Evolutionary conservation across 2,888 invertebrate genomes (phyloP), one percentile per base, ranked within the genome.

Genomic region (Chesias legatella): DNA sequence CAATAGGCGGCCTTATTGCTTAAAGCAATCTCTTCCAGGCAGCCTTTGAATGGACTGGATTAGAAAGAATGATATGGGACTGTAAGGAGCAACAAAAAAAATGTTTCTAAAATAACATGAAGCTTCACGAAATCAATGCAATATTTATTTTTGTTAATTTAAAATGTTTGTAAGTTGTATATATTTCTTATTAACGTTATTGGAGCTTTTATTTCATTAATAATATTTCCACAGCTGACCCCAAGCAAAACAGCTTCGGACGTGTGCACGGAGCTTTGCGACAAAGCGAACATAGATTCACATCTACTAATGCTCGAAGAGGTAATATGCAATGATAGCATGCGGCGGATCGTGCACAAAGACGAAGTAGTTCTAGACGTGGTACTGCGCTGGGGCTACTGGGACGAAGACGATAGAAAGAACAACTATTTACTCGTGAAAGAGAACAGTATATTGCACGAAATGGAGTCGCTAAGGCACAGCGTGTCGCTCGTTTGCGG

Each of bases 371-470:
- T 92, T 0, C 71, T 93, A 1, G 91, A 93, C 56, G 90, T 92
- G 0, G 93, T 94, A 0, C 82, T 94, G 0, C 90, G 94, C 34
- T 97, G 98, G 97, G 92, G 95, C 1, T 94, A 94, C 63, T 97
- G 97, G 97, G 93, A 95, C 33, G 93, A 94, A 43, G 91, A 91
- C n/a, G 95, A 96, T 73, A 89, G 96, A 22, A 94, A 94, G 68
- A 92, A 94, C 57, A 97, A 96, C 70, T 93, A 93, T 68, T 84
- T 97, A 24, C 85, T 95, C 9, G 82, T 97, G 6, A 90, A 86
- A 26, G 86, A 90, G 1, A 88, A 89, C 41, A 79, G 80, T 62
- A 78, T 66, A 47, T 75, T 73, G 58, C 89, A 69, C 64, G 91
- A 74, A 56, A 67, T 90, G 46, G 84, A 90, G 1, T 78, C 82